Conservation (phyloP, 2,797 vertebrate species). For the Smutsia temminckii region DNA sequence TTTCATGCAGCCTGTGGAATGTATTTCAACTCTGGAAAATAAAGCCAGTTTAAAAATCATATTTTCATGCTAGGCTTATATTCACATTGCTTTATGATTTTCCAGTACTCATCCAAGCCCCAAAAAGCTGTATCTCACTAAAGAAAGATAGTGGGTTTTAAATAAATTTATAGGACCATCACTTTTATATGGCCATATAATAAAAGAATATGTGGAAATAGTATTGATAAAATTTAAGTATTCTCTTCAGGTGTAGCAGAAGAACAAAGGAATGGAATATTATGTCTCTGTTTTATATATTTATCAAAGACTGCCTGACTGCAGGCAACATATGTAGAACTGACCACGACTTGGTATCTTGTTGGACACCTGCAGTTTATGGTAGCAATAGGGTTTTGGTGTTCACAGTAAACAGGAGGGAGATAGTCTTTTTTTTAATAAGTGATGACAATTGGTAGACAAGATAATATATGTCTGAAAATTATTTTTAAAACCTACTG, state of each 20-base stretch:
- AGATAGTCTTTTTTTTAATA: neutral
- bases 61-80: constrained; percentile 20
- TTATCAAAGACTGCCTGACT: constrained; percentile 57
- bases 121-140: constrained; percentile 40
- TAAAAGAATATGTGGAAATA: constrained; percentile 59
- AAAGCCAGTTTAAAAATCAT: constrained; percentile 7
- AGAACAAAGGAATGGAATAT: constrained; percentile 55
- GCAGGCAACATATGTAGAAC: neutral
- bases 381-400: neutral
- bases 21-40: constrained; percentile 56
- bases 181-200: constrained; percentile 59
- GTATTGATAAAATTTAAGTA: constrained; percentile 67
- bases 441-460: neutral
- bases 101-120: neutral
- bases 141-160: constrained; percentile 60
- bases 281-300: constrained; percentile 45
- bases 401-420: neutral
- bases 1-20: constrained; percentile 1
- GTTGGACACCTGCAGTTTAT: neutral
- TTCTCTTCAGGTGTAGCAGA: constrained; percentile 57
- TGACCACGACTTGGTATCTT: neutral
- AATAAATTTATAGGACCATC: constrained; percentile 70
- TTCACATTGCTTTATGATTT: constrained; percentile 51
- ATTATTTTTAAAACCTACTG: neutral
- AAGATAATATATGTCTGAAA: neutral